These are phyloP conservation scores for Bradynema listronoti DNA, from an alignment of 1,140 invertebrate genomes.

Conservation along the genomic window DNA sequence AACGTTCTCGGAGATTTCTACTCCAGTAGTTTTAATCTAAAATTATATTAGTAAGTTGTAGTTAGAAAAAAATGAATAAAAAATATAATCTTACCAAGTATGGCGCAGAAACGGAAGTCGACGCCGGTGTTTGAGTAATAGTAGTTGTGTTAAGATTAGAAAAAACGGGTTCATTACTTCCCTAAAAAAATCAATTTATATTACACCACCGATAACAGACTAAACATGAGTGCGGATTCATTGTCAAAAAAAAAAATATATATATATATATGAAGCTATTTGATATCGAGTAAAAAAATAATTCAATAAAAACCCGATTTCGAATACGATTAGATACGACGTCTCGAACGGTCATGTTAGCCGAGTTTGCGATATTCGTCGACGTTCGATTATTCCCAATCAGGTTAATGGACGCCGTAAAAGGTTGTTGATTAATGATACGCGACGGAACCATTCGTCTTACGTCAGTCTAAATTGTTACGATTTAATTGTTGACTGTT, in stretches of 20 bases:
- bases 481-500: neutral
- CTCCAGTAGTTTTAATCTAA: no score
- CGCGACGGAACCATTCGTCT: neutral
- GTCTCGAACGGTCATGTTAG: constrained; percentile 27
- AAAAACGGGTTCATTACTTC: neutral
- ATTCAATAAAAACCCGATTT: neutral
- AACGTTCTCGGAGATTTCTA: no score
- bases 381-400: neutral
- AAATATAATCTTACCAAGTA: no score
- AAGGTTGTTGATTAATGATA: neutral
- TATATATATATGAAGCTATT: neutral
- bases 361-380: neutral
- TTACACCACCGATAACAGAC: neutral
- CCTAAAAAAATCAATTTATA: neutral
- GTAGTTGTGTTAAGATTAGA: neutral
- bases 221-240: neutral
- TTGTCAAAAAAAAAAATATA: neutral
- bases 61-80: no score
- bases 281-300: neutral
- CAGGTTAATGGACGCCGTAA: constrained; percentile 4
- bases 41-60: no score
- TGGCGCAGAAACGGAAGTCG: no score
- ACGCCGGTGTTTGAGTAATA: no score
- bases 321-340: constrained; percentile 17
- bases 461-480: neutral